Conservation (phyloP, 2,113 vertebrate genomes). For the Ophiodon elongatus region DNA sequence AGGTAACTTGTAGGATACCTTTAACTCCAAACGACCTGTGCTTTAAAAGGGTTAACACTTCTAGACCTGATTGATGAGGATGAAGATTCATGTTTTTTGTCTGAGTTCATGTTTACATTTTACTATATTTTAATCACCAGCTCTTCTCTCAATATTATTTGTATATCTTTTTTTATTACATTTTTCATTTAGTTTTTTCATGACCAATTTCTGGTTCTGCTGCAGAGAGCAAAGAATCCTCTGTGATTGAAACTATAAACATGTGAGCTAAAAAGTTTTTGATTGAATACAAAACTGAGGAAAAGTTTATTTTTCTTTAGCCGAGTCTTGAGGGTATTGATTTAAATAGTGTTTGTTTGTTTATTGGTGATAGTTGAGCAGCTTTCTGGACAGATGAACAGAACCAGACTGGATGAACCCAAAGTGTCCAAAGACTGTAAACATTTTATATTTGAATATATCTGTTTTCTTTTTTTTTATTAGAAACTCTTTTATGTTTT, state of each 20-base stretch:
- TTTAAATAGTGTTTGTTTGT: neutral
- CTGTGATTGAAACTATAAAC: neutral
- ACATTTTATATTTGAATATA: neutral
- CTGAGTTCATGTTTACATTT: slow-evolving; percentile 52
- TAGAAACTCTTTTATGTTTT: slow-evolving; percentile 2
- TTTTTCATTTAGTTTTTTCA: neutral
- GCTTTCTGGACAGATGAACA: slow-evolving; percentile 7
- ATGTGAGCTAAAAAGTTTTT: neutral
- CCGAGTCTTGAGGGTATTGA: neutral
- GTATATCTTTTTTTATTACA: slow-evolving; percentile 16
- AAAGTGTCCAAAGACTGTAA: slow-evolving; percentile 8
- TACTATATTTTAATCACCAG: slow-evolving; percentile 1
- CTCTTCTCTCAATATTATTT: slow-evolving; percentile 8
- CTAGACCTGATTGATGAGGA: neutral
- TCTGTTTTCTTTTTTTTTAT: neutral
- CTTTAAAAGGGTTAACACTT: slow-evolving; percentile 8
- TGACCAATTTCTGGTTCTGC: slow-evolving; percentile 6
- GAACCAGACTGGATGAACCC: neutral
- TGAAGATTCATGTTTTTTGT: slow-evolving; percentile 5
- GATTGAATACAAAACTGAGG: neutral
- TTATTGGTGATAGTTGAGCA: neutral
- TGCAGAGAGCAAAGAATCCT: neutral
- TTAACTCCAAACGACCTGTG: neutral
- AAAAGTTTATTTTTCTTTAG: neutral
- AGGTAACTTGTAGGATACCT: neutral